These are phyloP conservation scores for Bungarus multicinctus DNA, from an alignment of 2,113 vertebrate species.

Conservation along the genomic window DNA sequence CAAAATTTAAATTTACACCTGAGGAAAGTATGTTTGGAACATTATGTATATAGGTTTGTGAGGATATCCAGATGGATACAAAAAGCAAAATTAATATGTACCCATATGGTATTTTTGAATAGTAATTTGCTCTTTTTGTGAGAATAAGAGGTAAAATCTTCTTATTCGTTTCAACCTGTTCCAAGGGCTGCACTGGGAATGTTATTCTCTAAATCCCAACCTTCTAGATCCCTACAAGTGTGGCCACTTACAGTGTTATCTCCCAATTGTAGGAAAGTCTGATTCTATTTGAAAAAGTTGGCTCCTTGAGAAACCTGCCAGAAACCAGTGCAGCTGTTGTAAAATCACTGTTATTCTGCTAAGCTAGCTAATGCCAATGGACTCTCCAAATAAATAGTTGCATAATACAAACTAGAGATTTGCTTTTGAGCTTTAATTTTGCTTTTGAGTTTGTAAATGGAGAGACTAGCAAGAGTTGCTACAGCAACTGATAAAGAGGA, in stretches of 20 bases:
- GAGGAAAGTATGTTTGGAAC: not conserved
- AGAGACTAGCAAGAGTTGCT: not conserved
- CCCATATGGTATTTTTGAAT: not conserved
- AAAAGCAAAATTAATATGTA: not conserved
- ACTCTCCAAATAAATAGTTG: not conserved
- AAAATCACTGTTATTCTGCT: not conserved
- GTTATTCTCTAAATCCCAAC: not conserved
- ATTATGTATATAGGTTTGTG: not conserved
- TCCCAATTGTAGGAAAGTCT: not conserved
- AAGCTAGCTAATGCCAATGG: not conserved
- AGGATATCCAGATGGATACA: not conserved
- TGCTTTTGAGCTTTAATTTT: not conserved
- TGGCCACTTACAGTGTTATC: not conserved
- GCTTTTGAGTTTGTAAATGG: not conserved
- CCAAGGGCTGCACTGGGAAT: not conserved
- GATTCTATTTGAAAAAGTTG: not conserved
- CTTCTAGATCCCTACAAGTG: not conserved
- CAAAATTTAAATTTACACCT: not conserved
- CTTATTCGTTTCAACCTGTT: not conserved
- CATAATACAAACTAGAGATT: not conserved
- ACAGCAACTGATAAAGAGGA: not conserved
- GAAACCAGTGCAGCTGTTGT: not conserved
- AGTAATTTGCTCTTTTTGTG: not conserved
- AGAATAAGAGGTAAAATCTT: not conserved
- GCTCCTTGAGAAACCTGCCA: not conserved